Evolutionary conservation across 2,888 invertebrate species (phyloP).

Genomic region (Agrochola litura): DNA sequence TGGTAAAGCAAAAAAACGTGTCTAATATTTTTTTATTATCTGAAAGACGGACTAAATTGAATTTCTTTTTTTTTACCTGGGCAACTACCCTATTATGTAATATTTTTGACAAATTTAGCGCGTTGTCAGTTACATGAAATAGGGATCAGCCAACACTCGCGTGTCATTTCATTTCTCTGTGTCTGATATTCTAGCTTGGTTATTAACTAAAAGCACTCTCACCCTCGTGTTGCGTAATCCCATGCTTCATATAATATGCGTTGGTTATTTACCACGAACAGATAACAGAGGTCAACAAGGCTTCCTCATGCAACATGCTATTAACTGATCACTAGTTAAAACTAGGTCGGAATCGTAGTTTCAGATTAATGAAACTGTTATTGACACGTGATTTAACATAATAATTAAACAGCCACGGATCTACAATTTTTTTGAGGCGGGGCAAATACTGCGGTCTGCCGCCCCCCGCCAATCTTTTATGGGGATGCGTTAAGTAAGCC

Average conservation of each 20-base stretch:
- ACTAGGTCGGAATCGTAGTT: not conserved
- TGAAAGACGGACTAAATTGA: too few relatives aligned
- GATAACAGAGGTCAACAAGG: constrained; percentile 37
- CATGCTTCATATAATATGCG: not conserved
- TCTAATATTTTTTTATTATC: too few relatives aligned
- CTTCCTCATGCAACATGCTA: constrained; percentile 19
- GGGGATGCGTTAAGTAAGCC: too few relatives aligned
- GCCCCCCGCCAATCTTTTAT: too few relatives aligned
- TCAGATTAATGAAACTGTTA: constrained; percentile 7
- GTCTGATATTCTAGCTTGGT: not conserved
- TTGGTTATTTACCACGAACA: constrained; percentile 22
- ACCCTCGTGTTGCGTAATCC: not conserved
- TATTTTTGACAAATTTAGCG: not conserved
- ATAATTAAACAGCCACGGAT: not conserved
- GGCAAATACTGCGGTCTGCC: too few relatives aligned
- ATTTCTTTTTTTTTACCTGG: too few relatives aligned
- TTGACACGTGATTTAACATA: constrained; percentile 6
- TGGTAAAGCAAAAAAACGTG: too few relatives aligned
- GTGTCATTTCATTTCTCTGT: not conserved
- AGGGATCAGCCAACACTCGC: not conserved
- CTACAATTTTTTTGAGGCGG: too few relatives aligned
- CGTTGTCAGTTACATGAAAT: too few relatives aligned
- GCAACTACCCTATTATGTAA: not conserved
- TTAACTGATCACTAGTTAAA: constrained; percentile 18
- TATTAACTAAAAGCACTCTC: not conserved